phyloP scores from a whole-genome alignment of 1,140 invertebrate species.

The Mycetomoellerius zeteki region DNA sequence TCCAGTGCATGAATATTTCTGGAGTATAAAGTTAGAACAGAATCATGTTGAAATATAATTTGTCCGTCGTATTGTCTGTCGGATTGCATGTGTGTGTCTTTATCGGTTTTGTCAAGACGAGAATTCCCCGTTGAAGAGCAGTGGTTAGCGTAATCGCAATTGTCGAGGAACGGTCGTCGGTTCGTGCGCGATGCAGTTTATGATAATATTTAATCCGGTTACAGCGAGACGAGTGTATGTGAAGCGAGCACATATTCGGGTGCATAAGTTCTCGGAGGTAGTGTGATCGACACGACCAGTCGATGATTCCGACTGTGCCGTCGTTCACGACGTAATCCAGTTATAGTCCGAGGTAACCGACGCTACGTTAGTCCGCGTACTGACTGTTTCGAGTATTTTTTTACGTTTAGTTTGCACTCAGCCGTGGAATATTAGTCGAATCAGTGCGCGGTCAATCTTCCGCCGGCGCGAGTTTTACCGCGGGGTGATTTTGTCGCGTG shows the following conservation, averaged over 20 bases:
- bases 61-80: too few species aligned
- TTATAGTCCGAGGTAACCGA: constrained; percentile 75
- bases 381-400: constrained; percentile 55
- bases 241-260: constrained; percentile 56
- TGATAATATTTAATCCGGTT: constrained; percentile 86
- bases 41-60: neutral
- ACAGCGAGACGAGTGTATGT: constrained; percentile 66
- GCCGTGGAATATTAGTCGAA: too few species aligned
- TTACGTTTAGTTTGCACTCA: constrained; percentile 5
- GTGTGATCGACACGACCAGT: constrained; percentile 69
- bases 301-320: constrained; percentile 78
- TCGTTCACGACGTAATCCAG: constrained; percentile 79
- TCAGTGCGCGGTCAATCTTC: neutral
- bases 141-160: neutral
- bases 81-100: neutral
- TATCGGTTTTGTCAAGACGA: neutral
- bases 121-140: neutral
- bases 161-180: constrained; percentile 49
- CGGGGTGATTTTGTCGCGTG: neutral
- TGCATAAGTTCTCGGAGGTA: constrained; percentile 72
- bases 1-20: neutral
- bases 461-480: too few species aligned
- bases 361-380: constrained; percentile 49
- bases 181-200: constrained; percentile 80
- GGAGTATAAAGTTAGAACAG: neutral